Conservation (phyloP, 2,797 vertebrate genomes). For the Xiphophorus birchmanni region DNA sequence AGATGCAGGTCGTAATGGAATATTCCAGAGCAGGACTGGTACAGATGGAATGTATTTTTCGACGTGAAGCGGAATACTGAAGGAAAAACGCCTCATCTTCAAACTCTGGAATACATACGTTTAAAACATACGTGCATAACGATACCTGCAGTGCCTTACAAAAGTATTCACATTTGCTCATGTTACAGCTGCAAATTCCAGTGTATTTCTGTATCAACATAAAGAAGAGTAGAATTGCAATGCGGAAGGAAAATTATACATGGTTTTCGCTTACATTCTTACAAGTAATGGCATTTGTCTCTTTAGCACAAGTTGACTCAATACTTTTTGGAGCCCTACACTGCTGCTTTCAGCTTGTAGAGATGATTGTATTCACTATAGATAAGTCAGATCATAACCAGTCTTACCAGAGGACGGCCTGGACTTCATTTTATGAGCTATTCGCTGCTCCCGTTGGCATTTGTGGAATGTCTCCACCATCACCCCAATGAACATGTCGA, state of each 20-base stretch:
- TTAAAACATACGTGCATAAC: not conserved
- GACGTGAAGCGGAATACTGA: not conserved
- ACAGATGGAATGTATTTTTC: not conserved
- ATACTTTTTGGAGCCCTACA: not conserved
- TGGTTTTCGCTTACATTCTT: not conserved
- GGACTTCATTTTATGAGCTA: conserved; percentile 59
- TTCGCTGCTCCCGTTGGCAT: conserved; percentile 90
- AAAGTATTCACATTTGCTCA: not conserved
- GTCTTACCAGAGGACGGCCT: not conserved
- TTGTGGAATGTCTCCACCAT: conserved; percentile 94
- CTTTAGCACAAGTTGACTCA: not conserved
- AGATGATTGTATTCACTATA: not conserved
- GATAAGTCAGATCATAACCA: not conserved
- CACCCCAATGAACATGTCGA: conserved; percentile 94
- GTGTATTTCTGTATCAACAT: not conserved
- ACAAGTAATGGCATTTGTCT: not conserved
- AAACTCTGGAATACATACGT: not conserved
- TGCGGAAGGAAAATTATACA: not conserved
- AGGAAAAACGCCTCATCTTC: not conserved
- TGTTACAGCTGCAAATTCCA: not conserved
- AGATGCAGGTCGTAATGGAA: not conserved
- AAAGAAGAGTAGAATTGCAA: not conserved
- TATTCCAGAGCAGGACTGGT: not conserved
- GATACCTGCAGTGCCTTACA: no score
- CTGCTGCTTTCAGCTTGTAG: not conserved